Conservation (phyloP, 2,888 invertebrate species). For the Eupithecia insigniata region DNA sequence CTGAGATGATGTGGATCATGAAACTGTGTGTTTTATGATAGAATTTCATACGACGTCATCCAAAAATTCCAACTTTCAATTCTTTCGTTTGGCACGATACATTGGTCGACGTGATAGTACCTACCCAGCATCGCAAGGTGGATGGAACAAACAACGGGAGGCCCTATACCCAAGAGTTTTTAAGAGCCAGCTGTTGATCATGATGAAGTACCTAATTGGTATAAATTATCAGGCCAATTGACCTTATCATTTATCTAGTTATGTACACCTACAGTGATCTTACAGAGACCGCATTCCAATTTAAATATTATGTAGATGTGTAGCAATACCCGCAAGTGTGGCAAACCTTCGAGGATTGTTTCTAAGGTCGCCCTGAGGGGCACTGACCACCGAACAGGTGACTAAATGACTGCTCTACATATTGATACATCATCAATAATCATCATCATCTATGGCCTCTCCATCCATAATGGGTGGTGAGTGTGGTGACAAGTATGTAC, state of each 20-base stretch:
- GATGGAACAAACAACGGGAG: not conserved
- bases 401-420: not conserved
- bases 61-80: not conserved
- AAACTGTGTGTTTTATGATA: not conserved
- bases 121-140: not conserved
- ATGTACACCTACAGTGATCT: conserved; percentile 12
- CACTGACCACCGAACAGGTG: conserved; percentile 5
- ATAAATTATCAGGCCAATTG: conserved; percentile 10
- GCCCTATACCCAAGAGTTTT: not conserved
- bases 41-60: not conserved
- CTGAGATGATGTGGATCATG: not conserved
- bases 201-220: not conserved
- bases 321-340: conserved; percentile 16
- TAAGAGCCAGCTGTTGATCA: not conserved
- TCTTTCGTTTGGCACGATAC: not conserved
- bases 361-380: conserved; percentile 16
- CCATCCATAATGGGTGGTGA: not conserved
- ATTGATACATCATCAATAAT: not conserved
- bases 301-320: conserved; percentile 18
- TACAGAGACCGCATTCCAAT: conserved; percentile 25
- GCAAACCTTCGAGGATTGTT: conserved; percentile 5
- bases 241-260: conserved; percentile 23
- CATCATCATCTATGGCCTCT: not conserved
- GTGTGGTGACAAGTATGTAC: not conserved
- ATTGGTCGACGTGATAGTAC: not conserved